These are phyloP conservation scores for Alviniconcha marisindica DNA, from an alignment of 1,140 invertebrate genomes.

Conservation along the genomic window DNA sequence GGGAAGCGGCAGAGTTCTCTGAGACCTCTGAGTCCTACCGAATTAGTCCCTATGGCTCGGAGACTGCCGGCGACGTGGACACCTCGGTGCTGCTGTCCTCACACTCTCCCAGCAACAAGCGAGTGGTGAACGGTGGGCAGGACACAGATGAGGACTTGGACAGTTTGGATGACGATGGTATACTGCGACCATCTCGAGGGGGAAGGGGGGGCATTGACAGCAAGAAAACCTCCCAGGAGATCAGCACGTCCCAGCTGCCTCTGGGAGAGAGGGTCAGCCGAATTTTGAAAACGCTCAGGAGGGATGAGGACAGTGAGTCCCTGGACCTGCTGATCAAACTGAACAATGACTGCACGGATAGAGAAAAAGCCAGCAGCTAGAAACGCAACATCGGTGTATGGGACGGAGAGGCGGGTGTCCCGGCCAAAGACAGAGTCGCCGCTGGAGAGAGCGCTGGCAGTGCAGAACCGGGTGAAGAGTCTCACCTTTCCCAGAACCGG, in stretches of 20 bases:
- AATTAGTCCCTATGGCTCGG: slow-evolving; percentile 43
- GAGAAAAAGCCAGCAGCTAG: not conserved
- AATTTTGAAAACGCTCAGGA: slow-evolving; percentile 16
- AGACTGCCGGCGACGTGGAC: slow-evolving; percentile 42
- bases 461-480: slow-evolving; percentile 49
- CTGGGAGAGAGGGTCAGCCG: slow-evolving; percentile 16
- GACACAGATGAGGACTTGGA: slow-evolving; percentile 18
- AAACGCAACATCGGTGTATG: not conserved
- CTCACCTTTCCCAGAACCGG: slow-evolving; percentile 34
- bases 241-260: not conserved
- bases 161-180: slow-evolving; percentile 15
- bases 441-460: slow-evolving; percentile 50
- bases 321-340: not conserved
- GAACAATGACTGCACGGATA: not conserved
- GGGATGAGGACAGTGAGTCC: slow-evolving; percentile 19
- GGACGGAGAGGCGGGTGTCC: not conserved
- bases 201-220: not conserved
- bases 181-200: not conserved
- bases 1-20: slow-evolving; percentile 35
- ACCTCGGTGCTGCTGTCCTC: slow-evolving; percentile 38
- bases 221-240: not conserved
- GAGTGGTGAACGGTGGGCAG: not conserved
- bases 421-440: slow-evolving; percentile 28
- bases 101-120: not conserved
- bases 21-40: slow-evolving; percentile 36